Percentiles rank a stretch among this genome's conserved stretches.
phyloP scores from a whole-genome alignment of 2,888 invertebrate genomes.

The Omphaloscelis lunosa region DNA sequence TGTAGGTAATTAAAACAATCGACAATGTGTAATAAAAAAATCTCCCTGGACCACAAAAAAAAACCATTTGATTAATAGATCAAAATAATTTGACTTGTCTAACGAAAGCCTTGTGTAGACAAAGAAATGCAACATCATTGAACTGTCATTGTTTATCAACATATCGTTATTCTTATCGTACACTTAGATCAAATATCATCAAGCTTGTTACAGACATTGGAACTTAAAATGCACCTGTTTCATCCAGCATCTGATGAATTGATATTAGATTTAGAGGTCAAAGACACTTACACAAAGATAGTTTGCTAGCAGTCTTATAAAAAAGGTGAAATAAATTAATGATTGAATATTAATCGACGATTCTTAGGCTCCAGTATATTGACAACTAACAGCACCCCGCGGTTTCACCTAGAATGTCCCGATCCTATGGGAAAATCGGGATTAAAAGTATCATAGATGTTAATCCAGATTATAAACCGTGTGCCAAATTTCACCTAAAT shows the following conservation, averaged over 20 bases:
- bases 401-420: too few species aligned
- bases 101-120: constrained; percentile 65
- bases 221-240: constrained; percentile 48
- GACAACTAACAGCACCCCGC: too few species aligned
- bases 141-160: constrained; percentile 9
- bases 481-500: too few species aligned
- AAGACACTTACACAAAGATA: background rate
- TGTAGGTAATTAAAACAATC: too few species aligned
- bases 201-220: constrained; percentile 6
- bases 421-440: too few species aligned
- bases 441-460: too few species aligned
- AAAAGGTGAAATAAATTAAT: too few species aligned
- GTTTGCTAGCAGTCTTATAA: background rate
- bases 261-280: constrained; percentile 1
- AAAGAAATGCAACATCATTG: constrained; percentile 53
- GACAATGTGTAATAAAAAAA: too few species aligned
- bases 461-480: too few species aligned
- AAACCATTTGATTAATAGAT: background rate
- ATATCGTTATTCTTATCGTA: constrained; percentile 2
- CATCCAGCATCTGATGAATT: background rate
- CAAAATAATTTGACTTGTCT: constrained; percentile 68
- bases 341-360: too few species aligned
- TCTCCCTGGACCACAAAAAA: background rate
- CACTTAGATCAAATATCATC: constrained; percentile 18
- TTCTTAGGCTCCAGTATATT: too few species aligned